Evolutionary conservation across 2,797 vertebrate genomes (phyloP).

Genomic region (Chloroceryle inda): DNA sequence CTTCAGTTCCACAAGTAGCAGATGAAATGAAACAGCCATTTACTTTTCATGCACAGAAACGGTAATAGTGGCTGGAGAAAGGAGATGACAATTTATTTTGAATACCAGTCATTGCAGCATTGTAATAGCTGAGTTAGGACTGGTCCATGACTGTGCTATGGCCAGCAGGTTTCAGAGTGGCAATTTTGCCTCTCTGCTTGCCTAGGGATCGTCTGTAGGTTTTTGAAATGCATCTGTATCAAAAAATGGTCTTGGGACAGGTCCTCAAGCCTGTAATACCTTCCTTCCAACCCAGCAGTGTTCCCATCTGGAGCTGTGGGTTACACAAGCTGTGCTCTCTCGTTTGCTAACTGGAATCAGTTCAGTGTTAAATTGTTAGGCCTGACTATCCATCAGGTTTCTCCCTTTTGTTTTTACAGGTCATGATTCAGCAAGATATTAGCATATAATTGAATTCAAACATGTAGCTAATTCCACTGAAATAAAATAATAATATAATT

Average conservation of each 20-base stretch:
- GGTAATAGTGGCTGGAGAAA: conserved; percentile 3
- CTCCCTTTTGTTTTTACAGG: neutral
- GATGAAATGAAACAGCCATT: conserved; percentile 2
- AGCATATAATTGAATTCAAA: neutral
- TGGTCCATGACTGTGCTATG: neutral
- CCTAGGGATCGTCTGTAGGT: neutral
- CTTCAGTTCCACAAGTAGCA: neutral
- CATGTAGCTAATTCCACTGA: neutral
- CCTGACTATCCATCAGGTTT: neutral
- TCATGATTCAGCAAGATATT: neutral
- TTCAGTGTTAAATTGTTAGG: neutral
- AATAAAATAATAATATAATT: neutral
- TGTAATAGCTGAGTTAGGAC: neutral
- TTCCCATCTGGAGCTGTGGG: neutral
- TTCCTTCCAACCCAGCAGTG: neutral
- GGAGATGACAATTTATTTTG: conserved; percentile 39
- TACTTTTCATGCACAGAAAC: neutral
- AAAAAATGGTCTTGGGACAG: neutral
- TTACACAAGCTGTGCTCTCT: neutral
- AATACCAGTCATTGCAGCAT: neutral
- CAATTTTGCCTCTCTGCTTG: neutral
- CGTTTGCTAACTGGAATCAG: neutral
- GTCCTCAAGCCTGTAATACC: neutral
- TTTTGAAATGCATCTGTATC: neutral
- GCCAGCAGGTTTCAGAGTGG: neutral